phyloP scores from a whole-genome alignment of 92 coral and sea anemone species.

The Heteractis magnifica region DNA sequence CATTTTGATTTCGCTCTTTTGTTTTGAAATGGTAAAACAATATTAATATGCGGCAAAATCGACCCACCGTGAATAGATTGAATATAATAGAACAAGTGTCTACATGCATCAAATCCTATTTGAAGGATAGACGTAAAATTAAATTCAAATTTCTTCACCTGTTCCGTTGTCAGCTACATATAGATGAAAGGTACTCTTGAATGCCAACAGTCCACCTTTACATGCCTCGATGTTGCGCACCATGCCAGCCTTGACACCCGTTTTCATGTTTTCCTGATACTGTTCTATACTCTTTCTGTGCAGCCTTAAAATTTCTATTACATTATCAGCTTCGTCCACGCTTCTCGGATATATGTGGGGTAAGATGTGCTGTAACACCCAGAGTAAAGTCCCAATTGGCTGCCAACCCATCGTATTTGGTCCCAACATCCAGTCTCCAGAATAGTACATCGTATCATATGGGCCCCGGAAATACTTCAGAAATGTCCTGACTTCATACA shows the following conservation, averaged over 20 bases:
- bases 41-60: no score
- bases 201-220: conserved; percentile 61
- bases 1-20: no score
- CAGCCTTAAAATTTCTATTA: conserved; percentile 39
- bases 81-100: no score
- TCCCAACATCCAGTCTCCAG: conserved; percentile 90
- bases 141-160: not conserved
- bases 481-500: conserved; percentile 59
- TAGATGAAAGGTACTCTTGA: conserved; percentile 40
- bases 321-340: conserved; percentile 41
- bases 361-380: conserved; percentile 3
- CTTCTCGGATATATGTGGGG: conserved; percentile 36
- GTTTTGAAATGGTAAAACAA: no score
- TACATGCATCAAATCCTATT: no score
- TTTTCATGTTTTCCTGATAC: conserved; percentile 73
- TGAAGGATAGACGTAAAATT: no score
- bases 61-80: no score
- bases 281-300: conserved; percentile 54
- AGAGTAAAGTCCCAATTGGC: conserved; percentile 40
- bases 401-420: conserved; percentile 87
- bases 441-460: conserved; percentile 69
- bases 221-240: conserved; percentile 83
- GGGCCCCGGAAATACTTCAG: conserved; percentile 37
- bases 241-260: conserved; percentile 87
- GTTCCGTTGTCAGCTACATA: conserved; percentile 47